Evolutionary conservation across 2,797 vertebrate genomes (phyloP).

Genomic region (Lateolabrax maculatus): DNA sequence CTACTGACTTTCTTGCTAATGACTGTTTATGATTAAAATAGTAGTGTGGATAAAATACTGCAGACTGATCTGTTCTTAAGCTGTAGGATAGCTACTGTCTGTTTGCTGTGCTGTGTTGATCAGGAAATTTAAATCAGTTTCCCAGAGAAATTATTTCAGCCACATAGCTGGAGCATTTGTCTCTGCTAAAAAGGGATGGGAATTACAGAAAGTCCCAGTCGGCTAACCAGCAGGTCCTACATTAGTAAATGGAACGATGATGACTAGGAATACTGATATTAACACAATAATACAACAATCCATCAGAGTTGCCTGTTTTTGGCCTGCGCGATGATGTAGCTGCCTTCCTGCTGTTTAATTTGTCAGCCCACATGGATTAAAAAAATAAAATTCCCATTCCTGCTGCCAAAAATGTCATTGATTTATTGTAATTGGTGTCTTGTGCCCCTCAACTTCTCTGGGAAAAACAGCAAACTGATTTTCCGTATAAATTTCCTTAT

Average conservation of each 20-base stretch:
- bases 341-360: constrained; percentile 15
- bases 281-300: not conserved
- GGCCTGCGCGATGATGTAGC: not conserved
- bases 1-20: constrained; percentile 48
- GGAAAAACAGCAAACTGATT: constrained; percentile 91
- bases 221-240: constrained; percentile 3
- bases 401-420: constrained; percentile 28
- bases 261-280: not conserved
- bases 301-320: constrained; percentile 20
- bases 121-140: constrained; percentile 85
- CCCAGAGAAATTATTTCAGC: constrained; percentile 75
- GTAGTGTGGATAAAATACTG: constrained; percentile 45
- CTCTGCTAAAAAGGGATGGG: constrained; percentile 33
- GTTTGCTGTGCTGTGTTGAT: constrained; percentile 79
- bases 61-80: constrained; percentile 54
- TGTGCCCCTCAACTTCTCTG: constrained; percentile 85
- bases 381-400: constrained; percentile 50
- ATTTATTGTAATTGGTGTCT: constrained; percentile 37
- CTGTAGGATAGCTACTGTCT: constrained; percentile 68
- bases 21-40: constrained; percentile 46
- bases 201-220: constrained; percentile 27
- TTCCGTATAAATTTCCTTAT: constrained; percentile 93
- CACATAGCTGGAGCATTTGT: constrained; percentile 27
- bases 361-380: constrained; percentile 19
- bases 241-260: constrained; percentile 4